A percentile compares a stretch with the other conserved stretches of the same genome.
Evolutionary conservation across 1,140 invertebrate genomes (phyloP).

Genomic region (Propsilocerus akamusi): DNA sequence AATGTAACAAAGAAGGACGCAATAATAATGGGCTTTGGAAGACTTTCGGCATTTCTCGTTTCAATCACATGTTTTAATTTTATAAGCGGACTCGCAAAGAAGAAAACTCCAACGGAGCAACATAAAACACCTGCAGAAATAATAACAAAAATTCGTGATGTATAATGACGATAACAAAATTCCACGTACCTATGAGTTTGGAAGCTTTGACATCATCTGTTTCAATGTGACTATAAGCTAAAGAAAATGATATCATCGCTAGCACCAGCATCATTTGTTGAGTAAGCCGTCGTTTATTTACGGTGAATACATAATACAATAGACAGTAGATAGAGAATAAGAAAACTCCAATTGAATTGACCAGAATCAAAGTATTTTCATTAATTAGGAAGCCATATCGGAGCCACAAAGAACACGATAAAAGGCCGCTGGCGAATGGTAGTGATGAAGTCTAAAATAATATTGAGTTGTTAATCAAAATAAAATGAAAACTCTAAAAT

Average conservation of each 20-base stretch:
- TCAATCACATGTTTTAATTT: slow-evolving; percentile 55
- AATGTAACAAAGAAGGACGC: slow-evolving; percentile 51
- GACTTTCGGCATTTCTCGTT: slow-evolving; percentile 51
- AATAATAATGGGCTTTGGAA: slow-evolving; percentile 60
- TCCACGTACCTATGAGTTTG: slow-evolving; percentile 16
- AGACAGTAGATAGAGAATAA: slow-evolving; percentile 39
- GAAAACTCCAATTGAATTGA: slow-evolving; percentile 41
- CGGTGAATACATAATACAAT: slow-evolving; percentile 35
- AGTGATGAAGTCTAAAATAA: slow-evolving; percentile 42
- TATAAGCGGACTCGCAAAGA: slow-evolving; percentile 59
- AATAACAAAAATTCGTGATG: slow-evolving; percentile 9
- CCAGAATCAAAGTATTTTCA: slow-evolving; percentile 38
- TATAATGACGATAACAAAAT: slow-evolving; percentile 3
- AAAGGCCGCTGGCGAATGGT: slow-evolving; percentile 53
- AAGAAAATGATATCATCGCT: slow-evolving; percentile 5
- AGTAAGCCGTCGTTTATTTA: slow-evolving; percentile 18
- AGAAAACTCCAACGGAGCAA: slow-evolving; percentile 49
- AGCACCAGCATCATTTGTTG: slow-evolving; percentile 16
- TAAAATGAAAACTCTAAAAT: slow-evolving; percentile 10
- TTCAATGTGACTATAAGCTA: slow-evolving; percentile 10
- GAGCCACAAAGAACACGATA: slow-evolving; percentile 49
- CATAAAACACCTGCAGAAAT: slow-evolving; percentile 38
- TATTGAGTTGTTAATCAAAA: no score
- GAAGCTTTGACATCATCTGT: slow-evolving; percentile 9
- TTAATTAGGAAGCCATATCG: slow-evolving; percentile 43